Evolutionary conservation across 2,888 invertebrate species (phyloP), one percentile per base, ranked within the genome.

Genomic region (Drosophila macrospina): DNA sequence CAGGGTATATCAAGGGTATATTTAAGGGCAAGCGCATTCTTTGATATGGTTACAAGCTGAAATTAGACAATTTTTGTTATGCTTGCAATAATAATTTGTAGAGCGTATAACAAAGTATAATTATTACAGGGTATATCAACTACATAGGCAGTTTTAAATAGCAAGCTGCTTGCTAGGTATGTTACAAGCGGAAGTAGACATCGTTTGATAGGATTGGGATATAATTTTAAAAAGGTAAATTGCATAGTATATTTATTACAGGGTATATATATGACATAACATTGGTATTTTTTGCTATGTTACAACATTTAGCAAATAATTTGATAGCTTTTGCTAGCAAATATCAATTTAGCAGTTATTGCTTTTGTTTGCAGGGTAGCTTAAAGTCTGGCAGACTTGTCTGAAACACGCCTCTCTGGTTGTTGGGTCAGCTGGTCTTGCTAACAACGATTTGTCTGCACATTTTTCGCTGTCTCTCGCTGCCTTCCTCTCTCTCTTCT

Each of bases 381-480:
- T 7, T 1, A 4, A 0, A 15, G 30, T 44, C 24, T 5, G n/a
- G 30, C 37, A 16, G 0, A 10, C 10, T 24, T 11, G 11, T 6
- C 10, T 26, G 5, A 3, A 13, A 1, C 6, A 4, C 13, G 2
- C 8, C 7, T 1, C 0, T 26, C 30, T 20, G 51, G 39, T 30
- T 20, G 41, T 36, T 54, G 36, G 69, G 52, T 48, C 69, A 68
- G 63, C 54, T 34, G 8, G 24, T 32, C 15, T 51, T 56, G 60
- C 32, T 32, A 61, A 42, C 34, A 20, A 44, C 66, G 52, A 66
- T 72, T 72, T 61, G 56, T 72, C 62, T 48, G 5, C 20, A 55
- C 39, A 69, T 69, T 37, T 30, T 50, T 39, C 20, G 1, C 20
- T 20, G n/a, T n/a, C n/a, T n/a, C n/a, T n/a, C n/a, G n/a, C n/a